Base-by-base conservation (phyloP, 1,140 invertebrate genomes). In the Drosophila parvula region DNA sequence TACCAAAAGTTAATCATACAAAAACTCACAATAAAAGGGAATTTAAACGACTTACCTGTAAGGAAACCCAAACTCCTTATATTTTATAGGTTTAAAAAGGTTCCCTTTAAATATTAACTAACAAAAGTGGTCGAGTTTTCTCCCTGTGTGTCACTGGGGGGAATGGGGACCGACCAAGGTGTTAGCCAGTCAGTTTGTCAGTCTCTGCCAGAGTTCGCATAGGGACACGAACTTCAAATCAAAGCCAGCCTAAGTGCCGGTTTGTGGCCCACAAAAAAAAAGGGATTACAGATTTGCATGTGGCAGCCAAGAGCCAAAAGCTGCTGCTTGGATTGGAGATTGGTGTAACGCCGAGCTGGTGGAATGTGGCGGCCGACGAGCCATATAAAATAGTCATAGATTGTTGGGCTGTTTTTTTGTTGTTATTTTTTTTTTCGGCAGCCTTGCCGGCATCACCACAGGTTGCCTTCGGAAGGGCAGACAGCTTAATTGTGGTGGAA, bases 161-260 rank as follows among this genome's bases (percentile, higher is more conserved):
- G 30, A 57, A 47, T 48, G 67, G 65, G 43, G 27, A 47, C 40
- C 65, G 18, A 47, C 28, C 82, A 89, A 88, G 83, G 83, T 88
- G 84, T 88, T 88, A 62, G 77, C 67, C 69, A 73, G 69, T 73
- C 69, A 73, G 69, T 73, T 73, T 71, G 69, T 71, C 65, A 82
- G 79, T 53, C 74, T 50, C 48, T 43, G 53, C 32, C 65, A 64
- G 70, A 63, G 74, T 84, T 84, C 83, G 83, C 84, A 88, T 83
- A 89, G 84, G 83, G 84, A 88, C 84, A 88, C 84, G 84, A 88
- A 88, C 84, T 88, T 88, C 84, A 81, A 88, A 88, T 88, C 84
- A 88, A 89, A 88, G 84, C 80, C 85, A 74, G 88, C 65, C 76
- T 88, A 88, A 88, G 84, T 88, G 83, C 83, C 64, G 75, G 76